Conservation (phyloP, 2,888 invertebrate genomes). For the Pyrrhosoma nymphula region DNA sequence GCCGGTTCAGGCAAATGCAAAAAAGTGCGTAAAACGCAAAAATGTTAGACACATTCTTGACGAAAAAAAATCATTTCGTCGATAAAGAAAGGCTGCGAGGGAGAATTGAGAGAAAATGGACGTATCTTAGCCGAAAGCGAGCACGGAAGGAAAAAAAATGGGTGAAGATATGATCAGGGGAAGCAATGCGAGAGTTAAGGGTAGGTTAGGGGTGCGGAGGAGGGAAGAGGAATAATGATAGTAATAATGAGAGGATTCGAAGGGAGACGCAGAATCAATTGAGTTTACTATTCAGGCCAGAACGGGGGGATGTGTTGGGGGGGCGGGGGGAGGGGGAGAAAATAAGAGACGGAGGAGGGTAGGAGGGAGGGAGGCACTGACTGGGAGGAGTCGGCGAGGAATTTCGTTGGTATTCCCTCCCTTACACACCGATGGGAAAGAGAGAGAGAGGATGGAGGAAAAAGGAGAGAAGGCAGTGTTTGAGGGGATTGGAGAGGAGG, state of each 20-base stretch:
- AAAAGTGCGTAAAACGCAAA: no score
- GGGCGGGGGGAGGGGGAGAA: neutral
- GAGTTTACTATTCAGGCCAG: conserved; percentile 15
- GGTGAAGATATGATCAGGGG: neutral
- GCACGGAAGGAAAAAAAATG: neutral
- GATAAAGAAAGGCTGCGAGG: no score
- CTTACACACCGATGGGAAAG: no score
- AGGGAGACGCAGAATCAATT: neutral
- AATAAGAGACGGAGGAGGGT: neutral
- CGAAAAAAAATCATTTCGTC: no score
- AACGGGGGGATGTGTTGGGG: neutral
- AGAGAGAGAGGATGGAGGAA: neutral
- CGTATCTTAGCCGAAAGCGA: no score
- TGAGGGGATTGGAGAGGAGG: neutral
- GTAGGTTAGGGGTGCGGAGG: neutral
- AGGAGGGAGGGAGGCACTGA: neutral
- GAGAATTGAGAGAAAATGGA: no score
- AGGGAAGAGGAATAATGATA: neutral
- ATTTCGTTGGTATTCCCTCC: neutral
- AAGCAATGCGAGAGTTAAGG: neutral
- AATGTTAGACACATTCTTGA: no score
- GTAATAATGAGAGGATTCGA: neutral
- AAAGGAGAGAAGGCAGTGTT: neutral
- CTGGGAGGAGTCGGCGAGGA: neutral
- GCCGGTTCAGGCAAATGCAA: no score